Conservation (phyloP, 2,888 invertebrate genomes). For the Diadromus collaris region DNA sequence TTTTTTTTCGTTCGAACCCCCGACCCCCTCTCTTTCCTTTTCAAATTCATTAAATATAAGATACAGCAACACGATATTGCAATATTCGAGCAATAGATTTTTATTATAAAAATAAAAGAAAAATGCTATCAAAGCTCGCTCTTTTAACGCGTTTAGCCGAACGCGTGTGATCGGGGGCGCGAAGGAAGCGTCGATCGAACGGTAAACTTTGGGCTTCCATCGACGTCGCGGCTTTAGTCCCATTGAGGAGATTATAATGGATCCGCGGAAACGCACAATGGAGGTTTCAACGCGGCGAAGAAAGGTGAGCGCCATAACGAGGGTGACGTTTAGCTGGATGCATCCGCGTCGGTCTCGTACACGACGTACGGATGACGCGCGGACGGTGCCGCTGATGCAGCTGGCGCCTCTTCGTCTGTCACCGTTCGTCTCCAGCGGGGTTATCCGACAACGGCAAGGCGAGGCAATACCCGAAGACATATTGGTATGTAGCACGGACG, state of each 20-base stretch:
- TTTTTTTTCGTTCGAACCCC: conserved; percentile 39
- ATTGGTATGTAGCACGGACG: conserved; percentile 12
- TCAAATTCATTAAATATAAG: conserved; percentile 48
- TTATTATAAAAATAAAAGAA: neutral
- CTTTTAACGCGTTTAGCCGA: neutral
- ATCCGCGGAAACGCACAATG: neutral
- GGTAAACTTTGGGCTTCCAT: neutral
- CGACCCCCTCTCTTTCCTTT: conserved; percentile 17
- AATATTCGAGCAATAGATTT: conserved; percentile 27
- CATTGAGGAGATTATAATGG: neutral
- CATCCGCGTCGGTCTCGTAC: neutral
- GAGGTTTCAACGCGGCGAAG: neutral
- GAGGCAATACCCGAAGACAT: conserved; percentile 46
- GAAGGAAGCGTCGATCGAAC: neutral
- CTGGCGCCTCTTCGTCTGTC: neutral
- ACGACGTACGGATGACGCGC: neutral
- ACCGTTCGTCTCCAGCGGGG: neutral
- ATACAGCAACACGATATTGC: conserved; percentile 36
- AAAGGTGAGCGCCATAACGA: conserved; percentile 20
- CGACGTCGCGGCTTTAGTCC: neutral
- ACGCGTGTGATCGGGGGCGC: neutral
- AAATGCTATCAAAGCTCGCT: neutral
- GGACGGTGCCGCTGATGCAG: neutral
- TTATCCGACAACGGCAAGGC: conserved; percentile 28
- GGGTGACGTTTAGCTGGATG: conserved; percentile 23